A percentile compares a stretch with the other conserved stretches of the same genome.
These are phyloP conservation scores for Myotis brandtii DNA, from an alignment of 2,113 vertebrate genomes.

Conservation along the genomic window DNA sequence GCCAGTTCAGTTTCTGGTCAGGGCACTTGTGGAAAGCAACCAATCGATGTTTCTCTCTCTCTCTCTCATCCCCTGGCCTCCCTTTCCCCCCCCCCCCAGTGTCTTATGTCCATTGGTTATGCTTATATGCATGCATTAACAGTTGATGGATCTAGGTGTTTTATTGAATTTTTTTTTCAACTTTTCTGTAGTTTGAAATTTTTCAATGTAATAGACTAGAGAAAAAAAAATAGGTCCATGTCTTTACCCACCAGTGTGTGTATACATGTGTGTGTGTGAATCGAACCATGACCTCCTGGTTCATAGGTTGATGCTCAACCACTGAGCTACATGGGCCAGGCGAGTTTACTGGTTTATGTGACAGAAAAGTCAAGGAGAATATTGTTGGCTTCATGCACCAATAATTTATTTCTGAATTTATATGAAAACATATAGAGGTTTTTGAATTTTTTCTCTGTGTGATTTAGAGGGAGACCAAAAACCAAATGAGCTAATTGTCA, in stretches of 20 bases:
- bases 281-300: no score
- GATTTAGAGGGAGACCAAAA: constrained; percentile 11
- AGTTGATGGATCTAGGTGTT: background rate
- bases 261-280: background rate
- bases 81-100: no score
- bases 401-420: constrained; percentile 50
- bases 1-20: background rate
- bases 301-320: no score
- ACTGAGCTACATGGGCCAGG: no score
- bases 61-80: no score
- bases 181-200: constrained; percentile 26
- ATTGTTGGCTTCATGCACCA: background rate
- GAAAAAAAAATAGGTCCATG: background rate
- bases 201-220: background rate
- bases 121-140: no score
- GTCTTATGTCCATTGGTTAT: no score
- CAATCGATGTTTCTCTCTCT: background rate
- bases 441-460: background rate
- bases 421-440: background rate
- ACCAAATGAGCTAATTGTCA: background rate
- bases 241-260: background rate
- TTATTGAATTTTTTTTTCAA: background rate
- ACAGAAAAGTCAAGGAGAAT: no score
- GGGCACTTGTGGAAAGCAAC: background rate
- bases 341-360: no score